phyloP scores from a whole-genome alignment of 2,113 vertebrate species.

The Ancistrus triradiatus region DNA sequence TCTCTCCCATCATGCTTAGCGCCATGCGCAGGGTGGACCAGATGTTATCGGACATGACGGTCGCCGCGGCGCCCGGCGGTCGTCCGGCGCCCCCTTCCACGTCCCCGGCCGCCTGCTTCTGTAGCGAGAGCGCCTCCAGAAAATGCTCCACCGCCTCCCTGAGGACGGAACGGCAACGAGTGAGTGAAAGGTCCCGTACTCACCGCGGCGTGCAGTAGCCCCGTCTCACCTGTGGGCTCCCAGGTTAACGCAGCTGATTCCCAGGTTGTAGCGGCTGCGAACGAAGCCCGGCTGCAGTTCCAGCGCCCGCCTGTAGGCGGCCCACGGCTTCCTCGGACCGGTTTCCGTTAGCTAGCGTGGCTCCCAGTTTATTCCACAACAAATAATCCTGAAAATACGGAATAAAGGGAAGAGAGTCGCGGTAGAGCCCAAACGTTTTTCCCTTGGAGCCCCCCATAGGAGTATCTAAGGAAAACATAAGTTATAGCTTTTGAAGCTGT shows the following conservation, averaged over 20 bases:
- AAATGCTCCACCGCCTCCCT: constrained; percentile 98
- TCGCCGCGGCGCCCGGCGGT: constrained; percentile 65
- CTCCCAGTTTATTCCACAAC: constrained; percentile 95
- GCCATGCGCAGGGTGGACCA: constrained; percentile 97
- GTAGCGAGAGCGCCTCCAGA: constrained; percentile 90
- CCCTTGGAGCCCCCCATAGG: too few relatives aligned
- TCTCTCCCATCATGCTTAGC: constrained; percentile 96
- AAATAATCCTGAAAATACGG: constrained; percentile 82
- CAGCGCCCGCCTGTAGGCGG: constrained; percentile 85
- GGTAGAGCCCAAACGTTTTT: neutral
- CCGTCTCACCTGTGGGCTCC: constrained; percentile 92
- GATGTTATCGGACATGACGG: constrained; percentile 98
- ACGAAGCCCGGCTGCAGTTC: constrained; percentile 95
- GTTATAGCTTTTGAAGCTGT: too few relatives aligned
- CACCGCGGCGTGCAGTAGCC: too few relatives aligned
- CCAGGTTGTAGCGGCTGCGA: constrained; percentile 94
- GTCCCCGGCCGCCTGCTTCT: constrained; percentile 82
- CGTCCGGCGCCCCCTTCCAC: constrained; percentile 65
- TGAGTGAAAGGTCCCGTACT: neutral
- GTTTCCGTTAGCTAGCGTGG: constrained; percentile 92
- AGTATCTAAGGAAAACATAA: too few relatives aligned
- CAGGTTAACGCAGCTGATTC: constrained; percentile 95
- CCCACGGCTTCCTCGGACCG: constrained; percentile 93
- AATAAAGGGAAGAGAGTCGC: neutral
- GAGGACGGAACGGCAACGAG: constrained; percentile 21